phyloP scores from a whole-genome alignment of 2,113 vertebrate species.

The Ictalurus furcatus region DNA sequence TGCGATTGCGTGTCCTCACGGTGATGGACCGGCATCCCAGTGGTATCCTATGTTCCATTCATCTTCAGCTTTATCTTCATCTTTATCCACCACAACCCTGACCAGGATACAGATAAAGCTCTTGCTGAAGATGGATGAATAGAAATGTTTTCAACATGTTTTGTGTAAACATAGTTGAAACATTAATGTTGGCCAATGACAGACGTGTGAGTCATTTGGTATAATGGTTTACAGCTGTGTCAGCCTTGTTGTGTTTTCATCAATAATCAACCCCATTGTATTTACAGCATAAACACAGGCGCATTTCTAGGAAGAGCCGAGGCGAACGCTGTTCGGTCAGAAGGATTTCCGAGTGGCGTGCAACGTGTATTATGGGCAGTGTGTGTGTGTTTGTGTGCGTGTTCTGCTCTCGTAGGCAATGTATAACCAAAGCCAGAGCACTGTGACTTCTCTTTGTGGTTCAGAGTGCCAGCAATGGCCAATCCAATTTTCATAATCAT shows the following conservation, averaged over 20 bases:
- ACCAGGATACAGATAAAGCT: neutral
- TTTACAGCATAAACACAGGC: constrained; percentile 10
- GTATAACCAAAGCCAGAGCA: neutral
- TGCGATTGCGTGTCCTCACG: too few relatives aligned
- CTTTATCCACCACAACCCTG: neutral
- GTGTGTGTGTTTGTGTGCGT: neutral
- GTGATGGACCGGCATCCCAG: neutral
- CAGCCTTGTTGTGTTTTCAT: neutral
- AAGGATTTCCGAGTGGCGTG: neutral
- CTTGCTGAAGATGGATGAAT: neutral
- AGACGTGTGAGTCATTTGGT: neutral
- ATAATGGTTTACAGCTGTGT: neutral
- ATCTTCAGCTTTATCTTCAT: too few relatives aligned
- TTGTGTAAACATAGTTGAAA: neutral
- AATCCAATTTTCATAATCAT: neutral
- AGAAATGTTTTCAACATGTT: neutral
- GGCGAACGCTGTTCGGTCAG: neutral
- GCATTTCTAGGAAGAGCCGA: neutral
- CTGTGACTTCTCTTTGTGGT: neutral
- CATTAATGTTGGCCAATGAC: neutral
- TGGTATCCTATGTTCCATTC: neutral
- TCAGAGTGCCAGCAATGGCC: neutral
- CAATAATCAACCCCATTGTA: neutral
- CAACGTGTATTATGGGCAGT: neutral
- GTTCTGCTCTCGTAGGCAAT: neutral